Base-by-base conservation (phyloP, 1,140 invertebrate species). In the Drosophila obscura region DNA sequence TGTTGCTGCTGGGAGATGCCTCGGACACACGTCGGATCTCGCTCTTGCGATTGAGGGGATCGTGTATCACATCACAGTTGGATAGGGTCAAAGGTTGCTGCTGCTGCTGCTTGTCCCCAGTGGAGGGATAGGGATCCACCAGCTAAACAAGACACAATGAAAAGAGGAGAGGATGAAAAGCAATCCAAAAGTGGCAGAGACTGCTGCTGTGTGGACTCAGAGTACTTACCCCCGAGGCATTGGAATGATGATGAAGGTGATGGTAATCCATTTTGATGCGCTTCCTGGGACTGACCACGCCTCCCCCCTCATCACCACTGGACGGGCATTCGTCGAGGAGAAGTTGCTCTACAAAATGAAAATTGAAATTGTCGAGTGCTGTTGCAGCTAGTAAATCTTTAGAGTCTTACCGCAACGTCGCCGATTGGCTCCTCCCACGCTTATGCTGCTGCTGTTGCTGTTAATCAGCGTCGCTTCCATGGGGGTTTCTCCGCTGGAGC, bases 311-410 rank as follows among this genome's bases (percentile, higher is more conserved):
- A 90, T 95, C 95, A 41, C 95, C 95, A 78, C 95, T 95, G 80
- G 95, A 96, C 59, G 93, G 94, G 92, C 94, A 95, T 74, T 96
- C 95, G 80, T 96, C 95, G 43, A 39, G 35, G 4, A 39, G 4
- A 4, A 95, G 92, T 82, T 96, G 95, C 83, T 96, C 95, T 19
- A 95, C 84, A 31, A 95, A 92, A 80, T 94, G 95, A 5, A 94
- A 94, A 44, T 7, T 1, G 31, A 1, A 39, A 39, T 96, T 96
- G 79, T 96, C 8, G 7, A 8, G 95, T 46, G 95, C 92, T 95
- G 94, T 67, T 77, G 94, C 51, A 96, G 26, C 26, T 7, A 1
- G 11, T 4, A 39, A 95, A 80, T 95, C 90, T 78, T 85, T 84
- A 50, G 82, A 44, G 73, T 80, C 78, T 92, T 92, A 74, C 89